Evolutionary conservation across 2,113 vertebrate genomes (phyloP).

Genomic region (Albula goreensis): DNA sequence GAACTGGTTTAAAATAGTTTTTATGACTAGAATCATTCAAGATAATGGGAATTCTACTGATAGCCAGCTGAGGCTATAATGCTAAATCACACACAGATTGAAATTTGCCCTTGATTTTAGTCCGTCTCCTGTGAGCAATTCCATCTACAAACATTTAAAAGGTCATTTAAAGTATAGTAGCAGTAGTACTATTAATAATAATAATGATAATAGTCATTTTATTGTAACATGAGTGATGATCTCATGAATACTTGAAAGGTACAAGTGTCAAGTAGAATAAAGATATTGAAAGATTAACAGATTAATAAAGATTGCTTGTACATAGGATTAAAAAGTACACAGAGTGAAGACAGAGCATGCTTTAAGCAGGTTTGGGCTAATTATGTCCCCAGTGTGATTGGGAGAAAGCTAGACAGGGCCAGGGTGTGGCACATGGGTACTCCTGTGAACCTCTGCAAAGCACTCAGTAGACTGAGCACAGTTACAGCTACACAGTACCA

Average conservation of each 20-base stretch:
- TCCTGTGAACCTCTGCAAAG: background rate
- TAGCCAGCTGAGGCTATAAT: background rate
- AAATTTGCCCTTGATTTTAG: background rate
- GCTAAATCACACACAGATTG: background rate
- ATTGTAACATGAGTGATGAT: too few relatives aligned
- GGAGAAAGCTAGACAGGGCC: background rate
- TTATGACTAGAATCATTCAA: background rate
- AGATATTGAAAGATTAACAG: too few relatives aligned
- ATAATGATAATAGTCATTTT: background rate
- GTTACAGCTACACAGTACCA: too few relatives aligned
- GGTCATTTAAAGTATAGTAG: background rate
- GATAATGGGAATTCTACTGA: constrained; percentile 4
- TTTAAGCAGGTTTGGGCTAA: background rate
- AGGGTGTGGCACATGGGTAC: background rate
- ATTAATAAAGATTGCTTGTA: too few relatives aligned
- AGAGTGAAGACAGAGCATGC: too few relatives aligned
- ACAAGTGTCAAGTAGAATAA: too few relatives aligned
- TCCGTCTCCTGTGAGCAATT: background rate
- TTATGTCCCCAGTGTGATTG: background rate
- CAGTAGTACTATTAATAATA: background rate
- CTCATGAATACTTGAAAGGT: too few relatives aligned
- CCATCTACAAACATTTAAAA: background rate
- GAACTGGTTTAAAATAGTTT: constrained; percentile 7
- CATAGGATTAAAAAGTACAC: too few relatives aligned
- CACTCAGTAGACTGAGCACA: background rate